Evolutionary conservation across 2,888 invertebrate genomes (phyloP).

Genomic region (Teinopalpus imperialis): DNA sequence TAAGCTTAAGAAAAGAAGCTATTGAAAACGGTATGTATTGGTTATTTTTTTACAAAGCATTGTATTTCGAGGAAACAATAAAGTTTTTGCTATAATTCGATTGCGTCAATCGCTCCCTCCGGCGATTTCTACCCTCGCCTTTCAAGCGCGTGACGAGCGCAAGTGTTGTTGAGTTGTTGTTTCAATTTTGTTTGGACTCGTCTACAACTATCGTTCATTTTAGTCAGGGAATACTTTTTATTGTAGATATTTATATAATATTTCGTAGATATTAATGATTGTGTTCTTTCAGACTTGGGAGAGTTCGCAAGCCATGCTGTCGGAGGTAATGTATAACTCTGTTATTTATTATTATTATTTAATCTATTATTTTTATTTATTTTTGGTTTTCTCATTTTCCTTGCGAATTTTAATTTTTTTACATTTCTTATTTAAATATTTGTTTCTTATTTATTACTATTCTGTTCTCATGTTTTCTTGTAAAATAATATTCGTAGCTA

Average conservation of each 20-base stretch:
- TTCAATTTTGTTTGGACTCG: slow-evolving; percentile 64
- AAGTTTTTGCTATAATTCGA: slow-evolving; percentile 56
- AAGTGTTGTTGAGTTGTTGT: slow-evolving; percentile 74
- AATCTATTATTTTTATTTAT: background rate
- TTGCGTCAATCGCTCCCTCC: slow-evolving; percentile 59
- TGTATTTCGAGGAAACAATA: slow-evolving; percentile 26
- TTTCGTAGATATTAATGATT: slow-evolving; percentile 33
- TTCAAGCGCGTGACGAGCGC: slow-evolving; percentile 55
- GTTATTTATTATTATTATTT: background rate
- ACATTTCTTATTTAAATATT: background rate
- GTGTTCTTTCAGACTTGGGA: slow-evolving; percentile 33
- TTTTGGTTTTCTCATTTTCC: slow-evolving; percentile 8
- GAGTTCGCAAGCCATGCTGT: slow-evolving; percentile 11
- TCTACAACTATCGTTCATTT: slow-evolving; percentile 41
- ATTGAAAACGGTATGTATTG: slow-evolving; percentile 53
- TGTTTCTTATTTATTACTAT: no score
- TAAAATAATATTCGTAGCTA: no score
- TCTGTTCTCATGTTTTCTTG: no score
- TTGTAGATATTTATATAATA: slow-evolving; percentile 27
- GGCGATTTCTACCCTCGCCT: slow-evolving; percentile 58
- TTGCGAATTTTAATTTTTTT: background rate
- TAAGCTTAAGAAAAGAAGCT: no score
- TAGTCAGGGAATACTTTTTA: slow-evolving; percentile 32
- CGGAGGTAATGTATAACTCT: slow-evolving; percentile 46
- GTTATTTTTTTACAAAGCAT: slow-evolving; percentile 26